Conservation (phyloP, 2,113 vertebrate genomes). For the Micronycteris hirsuta region DNA sequence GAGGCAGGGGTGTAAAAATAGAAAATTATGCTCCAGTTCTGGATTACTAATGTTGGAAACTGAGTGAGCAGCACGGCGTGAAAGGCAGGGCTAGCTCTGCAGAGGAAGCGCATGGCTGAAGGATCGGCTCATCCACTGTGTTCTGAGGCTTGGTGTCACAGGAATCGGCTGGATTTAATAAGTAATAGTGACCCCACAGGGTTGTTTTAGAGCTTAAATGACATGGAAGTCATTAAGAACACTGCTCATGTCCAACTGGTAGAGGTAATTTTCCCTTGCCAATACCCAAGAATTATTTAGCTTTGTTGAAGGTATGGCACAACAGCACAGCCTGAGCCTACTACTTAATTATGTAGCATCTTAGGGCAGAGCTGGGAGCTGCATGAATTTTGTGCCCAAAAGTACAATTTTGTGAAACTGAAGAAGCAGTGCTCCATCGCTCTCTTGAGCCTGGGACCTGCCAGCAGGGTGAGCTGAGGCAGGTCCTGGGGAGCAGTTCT, state of each 20-base stretch:
- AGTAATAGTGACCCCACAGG: background rate
- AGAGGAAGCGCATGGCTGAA: fast-evolving
- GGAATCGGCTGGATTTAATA: too few species aligned
- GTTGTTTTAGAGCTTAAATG: background rate
- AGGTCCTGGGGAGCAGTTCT: background rate
- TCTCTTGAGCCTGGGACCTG: background rate
- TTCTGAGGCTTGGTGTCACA: background rate
- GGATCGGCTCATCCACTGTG: fast-evolving
- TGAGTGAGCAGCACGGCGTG: too few species aligned
- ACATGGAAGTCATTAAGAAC: background rate
- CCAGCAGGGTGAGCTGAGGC: fast-evolving
- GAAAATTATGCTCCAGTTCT: background rate
- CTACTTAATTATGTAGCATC: too few species aligned
- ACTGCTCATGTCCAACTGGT: too few species aligned
- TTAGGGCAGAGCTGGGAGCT: background rate
- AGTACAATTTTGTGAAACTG: fast-evolving
- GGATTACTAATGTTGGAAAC: background rate
- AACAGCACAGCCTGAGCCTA: fast-evolving
- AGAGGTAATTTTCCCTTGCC: background rate
- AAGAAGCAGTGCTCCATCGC: fast-evolving
- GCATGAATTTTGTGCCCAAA: fast-evolving
- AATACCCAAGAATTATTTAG: background rate
- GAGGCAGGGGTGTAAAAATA: background rate
- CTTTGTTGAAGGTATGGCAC: background rate
- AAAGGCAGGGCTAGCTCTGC: background rate